Percentiles rank a stretch among this genome's conserved stretches.
phyloP scores from a whole-genome alignment of 2,888 invertebrate genomes.

The Azorinus chamasolen region DNA sequence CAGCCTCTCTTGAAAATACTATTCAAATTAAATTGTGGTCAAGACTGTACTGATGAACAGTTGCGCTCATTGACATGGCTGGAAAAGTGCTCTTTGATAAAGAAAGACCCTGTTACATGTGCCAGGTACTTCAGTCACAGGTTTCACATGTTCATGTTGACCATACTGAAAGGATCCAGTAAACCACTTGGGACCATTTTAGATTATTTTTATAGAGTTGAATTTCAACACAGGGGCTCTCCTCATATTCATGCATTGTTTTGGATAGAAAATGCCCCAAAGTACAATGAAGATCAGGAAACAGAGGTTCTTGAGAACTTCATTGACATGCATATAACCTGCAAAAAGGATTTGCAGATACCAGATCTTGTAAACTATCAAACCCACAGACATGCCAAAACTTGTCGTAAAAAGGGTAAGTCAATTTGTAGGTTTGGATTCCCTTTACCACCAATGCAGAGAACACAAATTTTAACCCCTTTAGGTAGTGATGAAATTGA shows the following conservation, averaged over 20 bases:
- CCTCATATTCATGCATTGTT: slow-evolving; percentile 62
- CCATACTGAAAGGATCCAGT: slow-evolving; percentile 5
- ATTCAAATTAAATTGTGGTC: slow-evolving; percentile 9
- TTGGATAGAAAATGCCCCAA: slow-evolving; percentile 26
- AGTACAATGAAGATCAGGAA: not conserved
- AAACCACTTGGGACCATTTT: slow-evolving; percentile 9
- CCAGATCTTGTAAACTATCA: slow-evolving; percentile 31
- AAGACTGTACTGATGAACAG: slow-evolving; percentile 6
- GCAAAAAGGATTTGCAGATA: slow-evolving; percentile 2
- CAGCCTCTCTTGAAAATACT: not conserved
- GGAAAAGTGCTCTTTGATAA: slow-evolving; percentile 26
- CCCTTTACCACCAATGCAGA: slow-evolving; percentile 42
- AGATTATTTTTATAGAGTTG: slow-evolving; percentile 38
- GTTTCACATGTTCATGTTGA: slow-evolving; percentile 17
- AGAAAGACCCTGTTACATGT: slow-evolving; percentile 54
- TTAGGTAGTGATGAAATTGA: slow-evolving; percentile 15
- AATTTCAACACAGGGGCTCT: slow-evolving; percentile 65
- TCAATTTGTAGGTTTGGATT: slow-evolving; percentile 42
- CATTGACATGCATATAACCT: no score
- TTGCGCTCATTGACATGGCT: slow-evolving; percentile 3
- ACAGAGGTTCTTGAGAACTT: no score
- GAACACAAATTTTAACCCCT: slow-evolving; percentile 25
- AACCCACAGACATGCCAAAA: slow-evolving; percentile 27
- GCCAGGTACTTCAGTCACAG: slow-evolving; percentile 29
- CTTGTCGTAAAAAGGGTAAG: slow-evolving; percentile 27